Base-by-base conservation (phyloP, 2,797 vertebrate species). In the Spinibarbus caldwelli region DNA sequence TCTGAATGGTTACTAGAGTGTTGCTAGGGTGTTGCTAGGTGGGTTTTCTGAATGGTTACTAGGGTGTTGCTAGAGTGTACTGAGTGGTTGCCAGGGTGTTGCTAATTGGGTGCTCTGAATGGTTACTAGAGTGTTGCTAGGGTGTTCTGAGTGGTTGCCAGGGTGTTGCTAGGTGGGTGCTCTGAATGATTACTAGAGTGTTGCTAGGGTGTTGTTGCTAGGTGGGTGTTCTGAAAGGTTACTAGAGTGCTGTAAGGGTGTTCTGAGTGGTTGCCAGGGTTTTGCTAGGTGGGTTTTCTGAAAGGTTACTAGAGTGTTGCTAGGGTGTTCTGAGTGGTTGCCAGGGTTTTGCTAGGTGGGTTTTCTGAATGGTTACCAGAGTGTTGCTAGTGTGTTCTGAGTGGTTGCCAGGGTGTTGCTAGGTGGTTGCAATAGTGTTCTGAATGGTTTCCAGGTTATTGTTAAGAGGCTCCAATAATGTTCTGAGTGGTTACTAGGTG, bases 281-380 rank as follows among this genome's bases (percentile, higher is more conserved):
- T 4, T 26, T 26, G 54, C n/a, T 59, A 59, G n/a, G 8, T 54
- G 21, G 1, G 23, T 26, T 1, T 14, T 59, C 21, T 14, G 10
- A 59, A 5, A 12, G 57, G 57, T 12, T 26, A 12, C n/a, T 26
- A 59, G 11, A 12, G 4, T 59, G n/a, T 59, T 59, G 57, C n/a
- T 10, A 26, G 21, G 8, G 21, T 54, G 21, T 54, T 23, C 2
- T 23, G 1, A 8, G 1, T 4, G 9, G 21, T 57, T 11, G 9
- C 1, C 6, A 1, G 8, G 7, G 1, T n/a, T 9, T 23, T 12
- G 0, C 10, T 59, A n/a, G 23, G 23, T n/a, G 23, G 1, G 3
- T 57, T 9, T n/a, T 57, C 23, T n/a, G 23, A n/a, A 4, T 11
- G 54, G 23, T 54, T 23, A 54, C 21, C 4, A 23, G 47, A 6